These are phyloP conservation scores for Adelphocoris suturalis DNA, from an alignment of 2,888 invertebrate species.

Conservation along the genomic window DNA sequence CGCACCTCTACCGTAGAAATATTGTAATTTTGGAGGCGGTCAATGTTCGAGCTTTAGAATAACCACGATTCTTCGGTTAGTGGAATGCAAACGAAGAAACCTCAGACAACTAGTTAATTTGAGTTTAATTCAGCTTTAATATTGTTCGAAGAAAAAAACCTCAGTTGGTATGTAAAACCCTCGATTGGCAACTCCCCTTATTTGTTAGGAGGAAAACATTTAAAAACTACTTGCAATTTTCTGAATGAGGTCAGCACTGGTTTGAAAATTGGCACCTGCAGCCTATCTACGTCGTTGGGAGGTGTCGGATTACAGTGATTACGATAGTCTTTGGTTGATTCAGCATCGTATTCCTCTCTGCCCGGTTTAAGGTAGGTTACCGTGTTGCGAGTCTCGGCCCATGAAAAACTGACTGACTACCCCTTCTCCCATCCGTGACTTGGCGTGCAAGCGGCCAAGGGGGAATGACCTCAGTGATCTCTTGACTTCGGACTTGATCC, in stretches of 20 bases:
- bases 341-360: background rate
- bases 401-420: constrained; percentile 28
- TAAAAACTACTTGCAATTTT: constrained; percentile 4
- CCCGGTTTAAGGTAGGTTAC: constrained; percentile 5
- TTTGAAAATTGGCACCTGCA: background rate
- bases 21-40: too few species aligned
- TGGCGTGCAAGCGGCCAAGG: background rate
- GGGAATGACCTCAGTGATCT: background rate
- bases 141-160: too few species aligned
- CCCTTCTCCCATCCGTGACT: constrained; percentile 23
- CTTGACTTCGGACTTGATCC: background rate
- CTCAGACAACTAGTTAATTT: too few species aligned
- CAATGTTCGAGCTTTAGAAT: too few species aligned
- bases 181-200: too few species aligned
- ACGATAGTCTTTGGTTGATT: background rate
- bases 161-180: too few species aligned
- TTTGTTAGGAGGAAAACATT: background rate
- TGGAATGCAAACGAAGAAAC: too few species aligned
- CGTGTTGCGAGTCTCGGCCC: background rate
- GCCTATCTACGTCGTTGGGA: background rate
- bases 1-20: too few species aligned
- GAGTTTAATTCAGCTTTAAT: too few species aligned
- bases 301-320: background rate
- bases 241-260: constrained; percentile 22
- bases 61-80: too few species aligned